A percentile compares a stretch with the other conserved stretches of the same genome.
Evolutionary conservation across 2,797 vertebrate genomes (phyloP).

Genomic region (Brotogeris chrysoptera): DNA sequence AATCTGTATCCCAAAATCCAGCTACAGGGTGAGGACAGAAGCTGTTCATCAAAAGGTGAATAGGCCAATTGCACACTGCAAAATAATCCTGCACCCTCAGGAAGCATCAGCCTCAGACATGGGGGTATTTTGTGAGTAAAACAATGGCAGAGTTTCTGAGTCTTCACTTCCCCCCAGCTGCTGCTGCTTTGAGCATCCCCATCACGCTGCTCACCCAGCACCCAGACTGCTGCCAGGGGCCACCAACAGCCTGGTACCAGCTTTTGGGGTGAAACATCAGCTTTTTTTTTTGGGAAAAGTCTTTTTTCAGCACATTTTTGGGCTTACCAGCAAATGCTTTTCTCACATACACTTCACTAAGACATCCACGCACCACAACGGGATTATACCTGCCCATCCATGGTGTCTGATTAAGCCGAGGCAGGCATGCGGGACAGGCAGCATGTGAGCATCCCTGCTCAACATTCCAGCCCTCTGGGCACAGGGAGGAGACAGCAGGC

Average conservation of each 20-base stretch:
- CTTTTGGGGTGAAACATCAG: background rate
- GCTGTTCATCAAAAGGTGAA: background rate
- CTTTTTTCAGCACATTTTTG: background rate
- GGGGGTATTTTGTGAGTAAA: background rate
- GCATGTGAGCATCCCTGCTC: background rate
- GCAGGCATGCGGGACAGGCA: accelerated
- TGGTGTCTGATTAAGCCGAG: background rate
- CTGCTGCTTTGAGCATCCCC: background rate
- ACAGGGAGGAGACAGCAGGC: background rate
- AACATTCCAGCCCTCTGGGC: too few relatives aligned
- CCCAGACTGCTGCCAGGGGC: accelerated
- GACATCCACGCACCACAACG: accelerated
- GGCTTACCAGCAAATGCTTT: background rate
- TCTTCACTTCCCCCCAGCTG: background rate
- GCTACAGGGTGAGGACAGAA: background rate
- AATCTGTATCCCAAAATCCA: background rate
- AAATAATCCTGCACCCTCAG: background rate
- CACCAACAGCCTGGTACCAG: background rate
- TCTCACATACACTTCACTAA: background rate
- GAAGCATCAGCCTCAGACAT: accelerated
- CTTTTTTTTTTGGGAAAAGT: accelerated
- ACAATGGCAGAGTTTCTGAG: accelerated
- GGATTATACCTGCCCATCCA: accelerated
- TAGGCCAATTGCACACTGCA: accelerated
- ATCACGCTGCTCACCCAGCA: accelerated